These are phyloP conservation scores for Bombus cullumanus DNA, from an alignment of 1,140 invertebrate genomes.

Conservation along the genomic window DNA sequence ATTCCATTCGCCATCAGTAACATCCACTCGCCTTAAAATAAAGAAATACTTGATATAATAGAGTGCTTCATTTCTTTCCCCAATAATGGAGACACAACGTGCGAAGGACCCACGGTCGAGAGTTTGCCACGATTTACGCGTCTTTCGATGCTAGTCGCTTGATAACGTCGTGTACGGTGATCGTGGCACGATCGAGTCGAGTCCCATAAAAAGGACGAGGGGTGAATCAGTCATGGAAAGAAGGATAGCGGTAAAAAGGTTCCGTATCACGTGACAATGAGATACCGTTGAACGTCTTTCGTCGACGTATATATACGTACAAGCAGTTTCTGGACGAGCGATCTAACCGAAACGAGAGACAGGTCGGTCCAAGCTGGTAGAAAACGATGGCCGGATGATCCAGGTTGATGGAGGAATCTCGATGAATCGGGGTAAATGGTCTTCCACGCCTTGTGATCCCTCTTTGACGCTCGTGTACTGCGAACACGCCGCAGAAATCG, in stretches of 20 bases:
- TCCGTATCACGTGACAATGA: slow-evolving; percentile 14
- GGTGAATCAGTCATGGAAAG: background rate
- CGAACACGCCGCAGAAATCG: slow-evolving; percentile 7
- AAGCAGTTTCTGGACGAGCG: background rate
- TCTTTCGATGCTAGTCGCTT: background rate
- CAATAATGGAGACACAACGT: background rate
- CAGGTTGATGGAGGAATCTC: background rate
- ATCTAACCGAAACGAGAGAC: background rate
- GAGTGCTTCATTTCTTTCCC: background rate
- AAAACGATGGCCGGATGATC: slow-evolving; percentile 14
- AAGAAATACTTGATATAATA: background rate
- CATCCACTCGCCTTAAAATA: background rate
- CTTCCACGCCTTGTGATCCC: background rate
- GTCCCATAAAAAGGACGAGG: background rate
- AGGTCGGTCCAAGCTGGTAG: background rate
- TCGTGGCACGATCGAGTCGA: background rate
- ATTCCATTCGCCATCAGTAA: background rate
- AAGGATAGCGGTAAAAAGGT: background rate
- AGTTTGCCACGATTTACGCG: background rate
- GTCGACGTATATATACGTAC: background rate
- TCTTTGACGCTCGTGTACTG: background rate
- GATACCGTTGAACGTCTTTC: background rate
- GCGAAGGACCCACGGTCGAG: background rate
- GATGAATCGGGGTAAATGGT: slow-evolving; percentile 6
- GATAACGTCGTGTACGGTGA: background rate